Percentiles rank a stretch among this genome's conserved stretches.
Conservation (phyloP, 1,140 invertebrate species). For the Heterodera carotae region DNA sequence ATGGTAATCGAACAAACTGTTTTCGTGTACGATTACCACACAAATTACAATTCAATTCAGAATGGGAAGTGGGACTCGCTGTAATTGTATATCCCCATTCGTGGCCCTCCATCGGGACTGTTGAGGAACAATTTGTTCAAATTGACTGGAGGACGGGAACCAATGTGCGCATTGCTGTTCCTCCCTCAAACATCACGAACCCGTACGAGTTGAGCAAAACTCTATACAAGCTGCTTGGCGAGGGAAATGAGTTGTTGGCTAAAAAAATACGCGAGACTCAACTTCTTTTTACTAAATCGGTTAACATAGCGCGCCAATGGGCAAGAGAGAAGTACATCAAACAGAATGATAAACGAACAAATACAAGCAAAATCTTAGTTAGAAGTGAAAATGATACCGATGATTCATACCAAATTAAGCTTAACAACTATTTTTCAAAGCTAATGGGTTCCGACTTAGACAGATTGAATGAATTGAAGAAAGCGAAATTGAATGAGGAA, state of each 20-base stretch:
- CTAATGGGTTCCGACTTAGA: not conserved
- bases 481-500: not conserved
- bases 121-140: constrained; percentile 13
- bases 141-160: not conserved
- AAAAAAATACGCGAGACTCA: not conserved
- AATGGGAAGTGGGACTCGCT: not conserved
- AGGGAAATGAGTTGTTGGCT: constrained; percentile 7
- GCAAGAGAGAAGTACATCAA: constrained; percentile 4
- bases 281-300: not conserved
- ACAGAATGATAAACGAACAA: not conserved
- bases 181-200: not conserved
- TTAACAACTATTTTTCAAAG: not conserved
- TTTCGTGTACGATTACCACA: not conserved
- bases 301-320: not conserved
- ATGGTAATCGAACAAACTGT: constrained; percentile 1
- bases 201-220: constrained; percentile 4
- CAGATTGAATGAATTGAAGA: not conserved
- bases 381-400: not conserved
- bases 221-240: not conserved
- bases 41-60: not conserved
- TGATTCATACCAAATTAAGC: not conserved
- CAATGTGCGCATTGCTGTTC: not conserved
- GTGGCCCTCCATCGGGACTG: constrained; percentile 6
- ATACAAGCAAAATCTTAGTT: not conserved
- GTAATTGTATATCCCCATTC: constrained; percentile 5